phyloP scores from a whole-genome alignment of 2,888 invertebrate species.

The Polyommatus icarus region DNA sequence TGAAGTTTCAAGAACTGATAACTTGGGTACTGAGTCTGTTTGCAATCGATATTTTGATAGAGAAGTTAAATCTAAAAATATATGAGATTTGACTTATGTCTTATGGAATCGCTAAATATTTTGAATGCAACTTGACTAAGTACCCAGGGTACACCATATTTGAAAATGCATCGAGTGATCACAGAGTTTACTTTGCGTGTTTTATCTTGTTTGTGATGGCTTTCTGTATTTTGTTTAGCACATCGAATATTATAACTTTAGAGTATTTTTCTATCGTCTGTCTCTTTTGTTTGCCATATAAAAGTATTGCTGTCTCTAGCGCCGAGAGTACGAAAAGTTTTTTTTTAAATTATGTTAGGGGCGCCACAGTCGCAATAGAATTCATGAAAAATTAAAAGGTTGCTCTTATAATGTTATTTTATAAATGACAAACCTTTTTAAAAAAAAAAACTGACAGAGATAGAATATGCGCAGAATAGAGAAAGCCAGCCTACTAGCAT shows the following conservation, averaged over 20 bases:
- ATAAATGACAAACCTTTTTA: not conserved
- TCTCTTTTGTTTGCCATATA: not conserved
- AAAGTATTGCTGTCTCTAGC: not conserved
- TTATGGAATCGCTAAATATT: no score
- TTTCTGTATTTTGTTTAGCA: not conserved
- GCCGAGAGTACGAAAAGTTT: not conserved
- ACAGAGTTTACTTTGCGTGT: conserved; percentile 13
- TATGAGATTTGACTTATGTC: no score
- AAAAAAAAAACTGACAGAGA: not conserved
- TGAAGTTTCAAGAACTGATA: not conserved
- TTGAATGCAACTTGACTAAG: not conserved
- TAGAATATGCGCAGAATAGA: not conserved
- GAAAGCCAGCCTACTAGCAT: not conserved
- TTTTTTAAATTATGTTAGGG: not conserved
- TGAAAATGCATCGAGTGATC: not conserved
- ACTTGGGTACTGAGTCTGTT: not conserved
- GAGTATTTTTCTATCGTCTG: not conserved
- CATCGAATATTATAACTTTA: not conserved
- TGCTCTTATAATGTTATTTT: conserved; percentile 24
- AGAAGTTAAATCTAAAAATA: no score
- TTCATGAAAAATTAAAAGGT: conserved; percentile 1
- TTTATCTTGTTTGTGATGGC: not conserved
- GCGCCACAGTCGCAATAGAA: not conserved
- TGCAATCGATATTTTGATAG: not conserved
- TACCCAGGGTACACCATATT: not conserved